Evolutionary conservation across 2,113 vertebrate genomes (phyloP).

Genomic region (Trachemys scripta): DNA sequence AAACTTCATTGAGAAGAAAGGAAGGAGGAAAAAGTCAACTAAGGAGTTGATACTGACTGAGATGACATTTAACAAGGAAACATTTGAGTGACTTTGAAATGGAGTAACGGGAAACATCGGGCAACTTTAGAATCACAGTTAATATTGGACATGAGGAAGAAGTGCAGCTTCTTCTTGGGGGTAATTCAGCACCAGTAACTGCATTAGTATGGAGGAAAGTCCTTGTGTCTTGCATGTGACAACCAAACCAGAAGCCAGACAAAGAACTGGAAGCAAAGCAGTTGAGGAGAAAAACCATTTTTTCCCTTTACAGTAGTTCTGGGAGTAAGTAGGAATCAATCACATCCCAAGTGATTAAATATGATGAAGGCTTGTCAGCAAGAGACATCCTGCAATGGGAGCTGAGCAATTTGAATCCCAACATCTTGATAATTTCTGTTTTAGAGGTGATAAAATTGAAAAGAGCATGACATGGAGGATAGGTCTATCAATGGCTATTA

Average conservation of each 20-base stretch:
- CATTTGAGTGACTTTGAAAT: neutral
- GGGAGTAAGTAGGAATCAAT: neutral
- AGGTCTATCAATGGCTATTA: no score
- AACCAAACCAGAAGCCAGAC: neutral
- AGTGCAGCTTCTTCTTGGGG: neutral
- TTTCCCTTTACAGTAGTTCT: neutral
- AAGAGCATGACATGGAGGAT: accelerated
- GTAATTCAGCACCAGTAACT: accelerated
- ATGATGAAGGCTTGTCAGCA: neutral
- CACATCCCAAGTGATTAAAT: accelerated
- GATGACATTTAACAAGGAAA: no score
- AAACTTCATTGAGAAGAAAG: neutral
- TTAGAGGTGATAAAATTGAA: neutral
- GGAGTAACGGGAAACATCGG: neutral
- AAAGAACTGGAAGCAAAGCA: neutral
- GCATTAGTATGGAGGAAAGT: accelerated
- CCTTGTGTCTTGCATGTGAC: neutral
- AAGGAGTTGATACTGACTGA: no score
- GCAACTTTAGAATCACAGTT: neutral
- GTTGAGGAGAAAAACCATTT: neutral
- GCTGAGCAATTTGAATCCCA: neutral
- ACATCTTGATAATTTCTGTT: neutral
- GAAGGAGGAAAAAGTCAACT: no score
- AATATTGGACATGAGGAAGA: neutral
- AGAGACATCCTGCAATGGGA: neutral